phyloP scores from a whole-genome alignment of 2,888 invertebrate genomes.

The Drosophila meridiana region DNA sequence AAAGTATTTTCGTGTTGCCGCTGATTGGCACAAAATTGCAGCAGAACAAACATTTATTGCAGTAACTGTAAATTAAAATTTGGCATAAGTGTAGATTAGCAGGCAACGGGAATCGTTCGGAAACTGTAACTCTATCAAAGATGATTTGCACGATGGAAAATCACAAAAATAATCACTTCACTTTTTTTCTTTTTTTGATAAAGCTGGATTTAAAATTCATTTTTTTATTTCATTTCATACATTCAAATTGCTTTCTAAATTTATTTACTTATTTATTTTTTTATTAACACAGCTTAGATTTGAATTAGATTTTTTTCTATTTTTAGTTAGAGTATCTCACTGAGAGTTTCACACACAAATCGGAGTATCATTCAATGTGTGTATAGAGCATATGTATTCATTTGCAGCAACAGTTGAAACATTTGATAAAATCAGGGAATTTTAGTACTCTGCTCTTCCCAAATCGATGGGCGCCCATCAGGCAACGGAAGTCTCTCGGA shows the following conservation, averaged over 20 bases:
- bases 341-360: not conserved
- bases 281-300: conserved; percentile 6
- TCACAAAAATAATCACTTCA: too few species aligned
- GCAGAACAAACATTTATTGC: too few species aligned
- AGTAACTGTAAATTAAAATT: not conserved
- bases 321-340: not conserved
- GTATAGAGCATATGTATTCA: not conserved
- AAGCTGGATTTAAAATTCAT: too few species aligned
- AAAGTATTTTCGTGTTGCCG: not conserved
- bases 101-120: too few species aligned
- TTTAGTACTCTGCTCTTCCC: not conserved
- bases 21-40: not conserved
- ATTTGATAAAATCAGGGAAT: not conserved
- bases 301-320: conserved; percentile 3
- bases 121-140: too few species aligned
- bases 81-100: not conserved
- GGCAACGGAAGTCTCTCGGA: not conserved
- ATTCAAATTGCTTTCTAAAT: not conserved
- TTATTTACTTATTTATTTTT: not conserved
- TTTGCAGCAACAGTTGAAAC: conserved; percentile 3
- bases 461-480: not conserved
- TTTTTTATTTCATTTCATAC: too few species aligned
- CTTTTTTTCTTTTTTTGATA: too few species aligned
- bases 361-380: not conserved
- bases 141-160: too few species aligned